These are phyloP conservation scores for Ceratotherium simum DNA, from an alignment of 2,113 vertebrate species.

Conservation along the genomic window DNA sequence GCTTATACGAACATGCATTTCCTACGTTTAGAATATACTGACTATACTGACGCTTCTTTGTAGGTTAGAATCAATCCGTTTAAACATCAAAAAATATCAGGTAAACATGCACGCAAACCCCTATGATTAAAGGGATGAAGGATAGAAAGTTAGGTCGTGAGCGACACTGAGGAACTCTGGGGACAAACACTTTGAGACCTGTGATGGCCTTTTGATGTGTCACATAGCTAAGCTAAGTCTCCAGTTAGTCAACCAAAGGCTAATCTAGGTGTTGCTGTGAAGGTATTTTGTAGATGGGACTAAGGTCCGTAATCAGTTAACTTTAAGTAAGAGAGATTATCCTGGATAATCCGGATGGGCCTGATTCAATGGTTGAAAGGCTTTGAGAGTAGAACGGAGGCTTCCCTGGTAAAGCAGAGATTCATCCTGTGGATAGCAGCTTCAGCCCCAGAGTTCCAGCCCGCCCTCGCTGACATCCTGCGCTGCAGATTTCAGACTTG, in stretches of 20 bases:
- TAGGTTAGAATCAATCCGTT: not conserved
- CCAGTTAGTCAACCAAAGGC: not conserved
- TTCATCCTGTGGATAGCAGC: not conserved
- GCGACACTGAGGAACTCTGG: not conserved
- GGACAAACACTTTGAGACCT: not conserved
- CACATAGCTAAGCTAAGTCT: not conserved
- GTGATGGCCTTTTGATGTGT: not conserved
- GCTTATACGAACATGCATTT: not conserved
- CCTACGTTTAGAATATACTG: not conserved
- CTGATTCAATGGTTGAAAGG: not conserved
- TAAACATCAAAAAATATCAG: conserved; percentile 17
- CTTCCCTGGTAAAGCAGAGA: not conserved
- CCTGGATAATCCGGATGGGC: not conserved
- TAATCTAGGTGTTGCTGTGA: not conserved
- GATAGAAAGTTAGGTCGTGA: conserved; percentile 12
- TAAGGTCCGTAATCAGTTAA: conserved; percentile 22
- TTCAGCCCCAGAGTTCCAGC: not conserved
- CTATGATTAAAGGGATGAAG: not conserved
- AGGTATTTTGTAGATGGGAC: not conserved
- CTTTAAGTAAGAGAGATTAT: not conserved
- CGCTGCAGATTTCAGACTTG: not conserved
- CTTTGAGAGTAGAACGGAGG: not conserved
- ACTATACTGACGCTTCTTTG: not conserved
- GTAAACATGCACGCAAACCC: not conserved
- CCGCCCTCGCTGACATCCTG: not conserved